Base-by-base conservation (phyloP, 2,888 invertebrate genomes). In the Hylaea fasciaria region DNA sequence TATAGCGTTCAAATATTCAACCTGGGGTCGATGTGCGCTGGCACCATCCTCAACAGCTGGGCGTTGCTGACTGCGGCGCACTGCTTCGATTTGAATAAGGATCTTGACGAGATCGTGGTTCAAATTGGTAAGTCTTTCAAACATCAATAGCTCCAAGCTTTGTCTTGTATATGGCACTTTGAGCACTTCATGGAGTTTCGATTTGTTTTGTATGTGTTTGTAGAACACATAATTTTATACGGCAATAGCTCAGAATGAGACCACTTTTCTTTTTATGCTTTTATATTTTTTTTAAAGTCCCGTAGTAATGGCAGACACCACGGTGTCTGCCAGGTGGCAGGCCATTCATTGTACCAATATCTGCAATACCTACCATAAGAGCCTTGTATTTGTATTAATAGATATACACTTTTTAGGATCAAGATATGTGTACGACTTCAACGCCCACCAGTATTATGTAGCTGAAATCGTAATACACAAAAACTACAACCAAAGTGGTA, bases 11-110 rank as follows among this genome's bases (percentile, higher is more conserved):
- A 86, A 59, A 76, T 90, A 47, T 84, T 80, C 39, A 89, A 88
- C 61, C 53, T 63, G 8, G 87, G 84, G 0, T 62, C 78, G 0
- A 62, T 88, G 39, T 89, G 89, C 60, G 83, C 83, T 7, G 88
- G 86, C 0, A 79, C 76, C 0, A 83, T 90, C 8, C 7, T 89
- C 1, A 83, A 82, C 48, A 85, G 82, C 40, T 87, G 84, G 80
- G 64, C 77, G 2, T 49, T 88, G 1, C 64, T 89, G 14, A 86
- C 89, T 0, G 80, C 89, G 0, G 89, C 83, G 0, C 89, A 90
- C 65, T 90, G 90, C 54, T 80, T 90, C 22, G 81, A 81, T 28
- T 53, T 56, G 1, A 86, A 84, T 57, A 71, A 67, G 11, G 69
- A 85, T 39, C 50, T 69, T 1, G 50, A 70, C 0, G 72, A 83